These are phyloP conservation scores for Anniella stebbinsi DNA, from an alignment of 2,797 vertebrate genomes.

Conservation along the genomic window DNA sequence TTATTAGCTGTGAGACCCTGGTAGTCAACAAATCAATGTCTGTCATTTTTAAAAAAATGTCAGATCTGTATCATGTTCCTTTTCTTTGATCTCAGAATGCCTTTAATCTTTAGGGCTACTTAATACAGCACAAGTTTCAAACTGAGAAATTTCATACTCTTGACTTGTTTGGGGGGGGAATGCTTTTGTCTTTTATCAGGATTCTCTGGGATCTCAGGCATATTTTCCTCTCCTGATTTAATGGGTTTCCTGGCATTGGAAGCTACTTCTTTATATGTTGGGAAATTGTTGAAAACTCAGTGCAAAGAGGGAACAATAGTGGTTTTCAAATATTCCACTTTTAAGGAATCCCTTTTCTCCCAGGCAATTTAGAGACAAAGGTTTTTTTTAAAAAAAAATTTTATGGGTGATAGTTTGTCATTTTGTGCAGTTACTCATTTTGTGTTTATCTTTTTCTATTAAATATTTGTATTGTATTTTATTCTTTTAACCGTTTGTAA, in stretches of 20 bases:
- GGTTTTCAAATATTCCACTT: neutral
- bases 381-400: no score
- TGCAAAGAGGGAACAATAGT: neutral
- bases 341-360: neutral
- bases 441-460: no score
- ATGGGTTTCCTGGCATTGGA: conserved; percentile 17
- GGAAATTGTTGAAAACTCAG: neutral
- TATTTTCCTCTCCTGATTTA: neutral
- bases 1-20: conserved; percentile 22
- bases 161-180: neutral
- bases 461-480: no score
- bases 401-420: neutral
- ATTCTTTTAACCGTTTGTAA: no score
- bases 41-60: conserved; percentile 25
- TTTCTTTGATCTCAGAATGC: conserved; percentile 30
- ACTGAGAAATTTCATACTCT: conserved; percentile 32
- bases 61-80: conserved; percentile 31
- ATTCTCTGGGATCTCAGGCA: neutral
- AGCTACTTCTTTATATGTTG: neutral
- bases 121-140: neutral
- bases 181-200: neutral
- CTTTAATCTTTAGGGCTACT: conserved; percentile 21
- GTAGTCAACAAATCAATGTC: conserved; percentile 26
- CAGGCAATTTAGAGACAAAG: no score
- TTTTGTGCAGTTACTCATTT: no score